These are phyloP conservation scores for Polyergus mexicanus DNA, from an alignment of 1,140 invertebrate species.

Conservation along the genomic window DNA sequence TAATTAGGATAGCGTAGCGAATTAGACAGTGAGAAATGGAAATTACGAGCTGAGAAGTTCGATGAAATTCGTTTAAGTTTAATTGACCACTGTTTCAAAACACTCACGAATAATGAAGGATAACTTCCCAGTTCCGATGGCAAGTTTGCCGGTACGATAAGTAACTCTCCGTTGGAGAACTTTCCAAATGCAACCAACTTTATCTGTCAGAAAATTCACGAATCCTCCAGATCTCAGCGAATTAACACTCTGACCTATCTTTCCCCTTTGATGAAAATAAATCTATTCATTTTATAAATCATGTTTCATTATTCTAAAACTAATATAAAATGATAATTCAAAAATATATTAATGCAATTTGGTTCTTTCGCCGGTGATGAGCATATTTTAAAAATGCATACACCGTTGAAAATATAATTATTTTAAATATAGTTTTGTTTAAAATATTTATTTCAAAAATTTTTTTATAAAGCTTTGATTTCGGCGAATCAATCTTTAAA, in stretches of 20 bases:
- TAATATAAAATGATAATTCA: constrained; percentile 20
- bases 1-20: constrained; percentile 46
- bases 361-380: neutral
- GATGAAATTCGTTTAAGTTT: constrained; percentile 63
- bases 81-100: constrained; percentile 64
- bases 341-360: constrained; percentile 4
- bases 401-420: too few species aligned
- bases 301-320: neutral
- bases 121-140: constrained; percentile 53
- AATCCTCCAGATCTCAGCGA: neutral
- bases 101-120: constrained; percentile 61
- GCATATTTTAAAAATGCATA: too few species aligned
- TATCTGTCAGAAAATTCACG: constrained; percentile 57
- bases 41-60: constrained; percentile 50
- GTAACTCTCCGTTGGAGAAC: constrained; percentile 50
- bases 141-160: constrained; percentile 53
- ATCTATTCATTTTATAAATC: constrained; percentile 21
- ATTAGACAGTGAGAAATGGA: constrained; percentile 56
- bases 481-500: neutral
- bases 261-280: constrained; percentile 29
- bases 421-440: too few species aligned
- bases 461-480: neutral
- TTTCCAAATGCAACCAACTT: constrained; percentile 53
- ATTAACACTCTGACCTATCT: constrained; percentile 48
- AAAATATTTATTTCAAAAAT: too few species aligned